phyloP scores from a whole-genome alignment of 2,888 invertebrate genomes.

The Heliconius ismenius region DNA sequence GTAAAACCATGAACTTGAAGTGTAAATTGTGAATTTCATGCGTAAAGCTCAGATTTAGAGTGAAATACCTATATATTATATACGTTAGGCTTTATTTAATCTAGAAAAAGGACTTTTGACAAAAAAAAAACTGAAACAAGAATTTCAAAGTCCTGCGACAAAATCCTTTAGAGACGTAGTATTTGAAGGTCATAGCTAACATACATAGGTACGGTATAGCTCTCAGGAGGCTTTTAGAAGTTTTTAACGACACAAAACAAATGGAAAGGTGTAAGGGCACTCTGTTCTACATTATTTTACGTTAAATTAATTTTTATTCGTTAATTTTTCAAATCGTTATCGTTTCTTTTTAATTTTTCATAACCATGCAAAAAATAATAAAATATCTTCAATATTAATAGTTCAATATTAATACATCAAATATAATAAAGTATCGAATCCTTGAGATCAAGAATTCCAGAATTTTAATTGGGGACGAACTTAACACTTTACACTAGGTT shows the following conservation, averaged over 20 bases:
- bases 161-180: background rate
- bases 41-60: too few relatives aligned
- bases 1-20: too few relatives aligned
- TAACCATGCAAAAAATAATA: background rate
- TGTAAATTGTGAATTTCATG: too few relatives aligned
- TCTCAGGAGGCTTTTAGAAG: slow-evolving; percentile 5
- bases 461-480: too few relatives aligned
- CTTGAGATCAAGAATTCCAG: too few relatives aligned
- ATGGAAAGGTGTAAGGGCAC: background rate
- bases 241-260: slow-evolving; percentile 9
- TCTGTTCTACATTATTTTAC: background rate
- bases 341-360: background rate
- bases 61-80: too few relatives aligned
- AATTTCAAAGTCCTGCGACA: background rate
- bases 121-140: too few relatives aligned
- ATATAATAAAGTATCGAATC: too few relatives aligned
- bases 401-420: background rate
- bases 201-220: background rate
- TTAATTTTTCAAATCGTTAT: background rate
- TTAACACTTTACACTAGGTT: too few relatives aligned
- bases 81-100: too few relatives aligned
- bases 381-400: background rate
- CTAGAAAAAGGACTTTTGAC: too few relatives aligned
- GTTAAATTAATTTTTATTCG: background rate
- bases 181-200: background rate